Conservation (phyloP, 2,113 vertebrate species). For the Brienomyrus longianalis region DNA sequence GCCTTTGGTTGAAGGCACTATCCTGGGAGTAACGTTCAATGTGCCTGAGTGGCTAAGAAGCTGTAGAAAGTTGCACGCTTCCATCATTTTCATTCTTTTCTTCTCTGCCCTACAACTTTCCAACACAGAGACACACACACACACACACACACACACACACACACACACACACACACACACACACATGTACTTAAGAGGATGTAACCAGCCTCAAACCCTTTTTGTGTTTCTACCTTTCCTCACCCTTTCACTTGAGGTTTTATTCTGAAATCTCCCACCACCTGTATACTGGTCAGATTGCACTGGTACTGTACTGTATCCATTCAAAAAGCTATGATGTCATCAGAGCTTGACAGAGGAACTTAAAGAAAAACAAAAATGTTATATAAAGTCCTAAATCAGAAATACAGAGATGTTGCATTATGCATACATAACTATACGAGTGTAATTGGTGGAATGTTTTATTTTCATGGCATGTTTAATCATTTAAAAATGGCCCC, state of each 20-base stretch:
- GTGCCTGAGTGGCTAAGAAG: not conserved
- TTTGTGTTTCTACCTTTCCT: too few species aligned
- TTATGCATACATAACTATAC: not conserved
- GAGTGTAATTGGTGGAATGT: not conserved
- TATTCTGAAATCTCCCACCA: too few species aligned
- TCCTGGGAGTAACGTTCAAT: not conserved
- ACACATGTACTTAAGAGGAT: too few species aligned
- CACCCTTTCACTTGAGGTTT: too few species aligned
- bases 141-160: too few species aligned
- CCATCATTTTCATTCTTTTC: not conserved
- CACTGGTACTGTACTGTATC: too few species aligned
- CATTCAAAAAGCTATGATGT: too few species aligned
- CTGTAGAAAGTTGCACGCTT: not conserved
- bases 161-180: too few species aligned
- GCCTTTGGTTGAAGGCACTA: not conserved
- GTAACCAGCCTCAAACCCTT: too few species aligned
- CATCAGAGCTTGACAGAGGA: not conserved
- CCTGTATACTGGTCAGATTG: too few species aligned
- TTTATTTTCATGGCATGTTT: not conserved
- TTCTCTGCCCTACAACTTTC: not conserved
- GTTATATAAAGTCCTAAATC: not conserved
- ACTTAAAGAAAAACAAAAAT: not conserved
- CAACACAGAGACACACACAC: not conserved
- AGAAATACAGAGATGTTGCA: not conserved
- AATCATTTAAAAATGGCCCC: not conserved